These are phyloP conservation scores for Ceratina calcarata DNA, from an alignment of 1,140 invertebrate genomes.

Conservation along the genomic window DNA sequence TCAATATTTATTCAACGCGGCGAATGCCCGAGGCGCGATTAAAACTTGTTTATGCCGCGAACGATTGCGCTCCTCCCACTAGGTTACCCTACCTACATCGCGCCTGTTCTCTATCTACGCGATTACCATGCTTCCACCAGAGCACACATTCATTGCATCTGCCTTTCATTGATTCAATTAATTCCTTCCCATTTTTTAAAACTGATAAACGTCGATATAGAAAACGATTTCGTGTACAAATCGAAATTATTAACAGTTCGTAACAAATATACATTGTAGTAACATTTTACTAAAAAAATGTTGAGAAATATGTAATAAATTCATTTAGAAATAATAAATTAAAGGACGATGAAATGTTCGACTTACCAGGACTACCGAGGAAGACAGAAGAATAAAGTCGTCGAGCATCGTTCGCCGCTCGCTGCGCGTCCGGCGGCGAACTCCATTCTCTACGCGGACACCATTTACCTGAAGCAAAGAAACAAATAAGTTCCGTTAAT, in stretches of 20 bases:
- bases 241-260: too few relatives aligned
- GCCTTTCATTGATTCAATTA: too few relatives aligned
- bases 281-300: background rate
- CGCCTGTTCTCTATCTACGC: constrained; percentile 39
- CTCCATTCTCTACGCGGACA: constrained; percentile 93
- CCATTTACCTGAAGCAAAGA: constrained; percentile 90
- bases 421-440: constrained; percentile 88
- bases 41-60: constrained; percentile 77
- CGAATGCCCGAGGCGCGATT: constrained; percentile 75
- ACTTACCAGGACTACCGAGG: constrained; percentile 93
- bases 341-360: background rate
- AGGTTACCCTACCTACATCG: constrained; percentile 22
- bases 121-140: background rate
- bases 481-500: constrained; percentile 57
- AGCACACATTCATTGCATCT: too few relatives aligned
- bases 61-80: constrained; percentile 76
- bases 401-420: constrained; percentile 87
- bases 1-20: constrained; percentile 79
- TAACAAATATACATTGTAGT: too few relatives aligned
- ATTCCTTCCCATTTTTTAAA: too few relatives aligned
- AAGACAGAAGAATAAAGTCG: constrained; percentile 93
- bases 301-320: background rate
- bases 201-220: too few relatives aligned
- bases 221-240: too few relatives aligned
- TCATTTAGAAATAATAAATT: background rate